Evolutionary conservation across 2,888 invertebrate genomes (phyloP), one percentile per base, ranked within the genome.

Genomic region (Erpobdella octoculata): DNA sequence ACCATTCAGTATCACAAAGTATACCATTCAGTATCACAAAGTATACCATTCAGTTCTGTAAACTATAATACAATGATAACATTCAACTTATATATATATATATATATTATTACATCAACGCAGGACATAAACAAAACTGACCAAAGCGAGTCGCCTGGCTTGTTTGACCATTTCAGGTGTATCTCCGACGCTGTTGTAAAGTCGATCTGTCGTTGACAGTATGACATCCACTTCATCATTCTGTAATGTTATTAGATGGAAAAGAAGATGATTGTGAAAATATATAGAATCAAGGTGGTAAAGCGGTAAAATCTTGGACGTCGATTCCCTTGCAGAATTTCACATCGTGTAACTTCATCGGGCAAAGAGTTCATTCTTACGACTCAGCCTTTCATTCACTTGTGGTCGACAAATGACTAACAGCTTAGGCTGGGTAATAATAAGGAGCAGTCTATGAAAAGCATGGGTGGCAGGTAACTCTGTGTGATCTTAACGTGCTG

Each of bases 121-220:
- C 12, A 25, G 8, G n/a, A 62, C 21, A 12, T 21, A 0, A 4
- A 12, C 8, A 0, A 35, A 62, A 35, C 73, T 74, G 74, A 83
- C 83, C 84, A 93, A 92, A 0, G 95, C 95, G 73, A 96, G 86
- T 37, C 91, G 88, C 68, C 92, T 85, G 0, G 96, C 95, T 80
- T 95, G 94, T 0, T 89, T 88, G 61, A 97, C 91, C 95, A 96
- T 95, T 84, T 95, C 94, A 8, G 89, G 89, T 0, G 93, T 89
- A 83, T 94, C 91, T 0, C 90, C 91, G n/a, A 87, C 86, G 18
- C 91, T 90, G 3, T 90, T 89, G 72, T 91, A 89, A 66, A 98
- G 85, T 65, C 90, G 88, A 82, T 96, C 94, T 4, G 93, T 92
- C 9, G 93, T 92, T 2, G 89, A 87, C 80, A 95, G 87, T 76